Evolutionary conservation across 2,888 invertebrate genomes (phyloP), one percentile per base, ranked within the genome.

Genomic region (Machimus atricapillus): DNA sequence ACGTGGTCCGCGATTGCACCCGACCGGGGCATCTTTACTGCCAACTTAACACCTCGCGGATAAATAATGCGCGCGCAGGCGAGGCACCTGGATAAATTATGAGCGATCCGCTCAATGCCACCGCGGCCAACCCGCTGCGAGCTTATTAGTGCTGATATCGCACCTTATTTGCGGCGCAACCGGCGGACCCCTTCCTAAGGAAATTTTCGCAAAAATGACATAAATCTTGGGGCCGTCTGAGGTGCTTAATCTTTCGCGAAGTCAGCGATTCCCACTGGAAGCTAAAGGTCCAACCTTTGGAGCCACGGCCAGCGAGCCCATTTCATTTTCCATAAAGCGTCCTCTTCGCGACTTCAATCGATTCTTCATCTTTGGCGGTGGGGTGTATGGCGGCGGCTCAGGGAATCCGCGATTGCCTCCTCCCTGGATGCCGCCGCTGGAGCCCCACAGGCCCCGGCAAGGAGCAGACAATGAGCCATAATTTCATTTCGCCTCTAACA

Each of bases 71-170:
- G n/a, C 31, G 34, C 82, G 81, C 66, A 86, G 79, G 77, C 77
- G 16, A 83, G 58, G 52, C 46, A 31, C 83, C 52, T 23, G 56
- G 73, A 83, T 78, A 86, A 86, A 82, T 86, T 83, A 83, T 16
- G 56, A 82, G 66, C 86, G 85, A 83, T 58, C 73, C 73, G 86
- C 83, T 58, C 77, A 87, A 87, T 87, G 79, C 81, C 85, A 85
- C 87, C 88, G 87, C 87, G 46, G 88, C 81, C 82, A 46, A 87
- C 88, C 88, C 85, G 88, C 88, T 88, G 88, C 58, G 88, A 88
- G 85, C 87, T 88, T 88, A 88, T 88, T 88, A 88, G 88, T 87
- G 88, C 74, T 87, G 88, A 88, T 88, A 88, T 88, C 87, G 87
- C 88, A 86, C 88, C 87, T 88, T 86, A 83, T 85, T 86, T 78